Percentiles rank a stretch among this genome's conserved stretches.
Evolutionary conservation across 2,113 vertebrate genomes (phyloP).

Genomic region (Engraulis encrasicolus): DNA sequence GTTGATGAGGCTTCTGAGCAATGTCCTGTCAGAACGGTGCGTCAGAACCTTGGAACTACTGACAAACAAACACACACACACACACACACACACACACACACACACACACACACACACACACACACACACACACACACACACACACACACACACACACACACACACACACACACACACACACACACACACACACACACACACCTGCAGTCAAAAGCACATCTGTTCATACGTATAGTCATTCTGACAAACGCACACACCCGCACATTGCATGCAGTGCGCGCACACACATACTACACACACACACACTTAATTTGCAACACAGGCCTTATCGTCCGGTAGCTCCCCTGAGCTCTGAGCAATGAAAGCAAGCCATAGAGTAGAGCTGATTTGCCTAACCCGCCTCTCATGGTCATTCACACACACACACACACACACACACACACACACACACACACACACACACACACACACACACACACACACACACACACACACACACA

Average conservation of each 20-base stretch:
- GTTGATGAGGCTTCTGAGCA: neutral
- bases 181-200: conserved; percentile 22
- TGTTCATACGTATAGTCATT: conserved; percentile 34
- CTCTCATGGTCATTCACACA: neutral
- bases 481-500: too few relatives aligned
- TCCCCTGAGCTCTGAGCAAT: conserved; percentile 26
- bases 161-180: conserved; percentile 10
- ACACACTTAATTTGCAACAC: conserved; percentile 55
- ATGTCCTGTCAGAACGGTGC: neutral
- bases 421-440: too few relatives aligned
- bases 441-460: too few relatives aligned
- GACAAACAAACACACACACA: neutral
- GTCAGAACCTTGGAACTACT: conserved; percentile 8
- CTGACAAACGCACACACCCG: neutral
- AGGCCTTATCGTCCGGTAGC: conserved; percentile 49
- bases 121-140: conserved; percentile 39
- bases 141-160: conserved; percentile 17
- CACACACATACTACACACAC: conserved; percentile 42
- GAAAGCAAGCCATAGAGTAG: conserved; percentile 47
- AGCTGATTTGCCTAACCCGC: conserved; percentile 57
- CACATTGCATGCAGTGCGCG: conserved; percentile 25
- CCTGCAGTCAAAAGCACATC: neutral
- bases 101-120: neutral
- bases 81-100: conserved; percentile 36
- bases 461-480: too few relatives aligned